phyloP scores from a whole-genome alignment of 2,888 invertebrate species.

The Aporophyla nigra region DNA sequence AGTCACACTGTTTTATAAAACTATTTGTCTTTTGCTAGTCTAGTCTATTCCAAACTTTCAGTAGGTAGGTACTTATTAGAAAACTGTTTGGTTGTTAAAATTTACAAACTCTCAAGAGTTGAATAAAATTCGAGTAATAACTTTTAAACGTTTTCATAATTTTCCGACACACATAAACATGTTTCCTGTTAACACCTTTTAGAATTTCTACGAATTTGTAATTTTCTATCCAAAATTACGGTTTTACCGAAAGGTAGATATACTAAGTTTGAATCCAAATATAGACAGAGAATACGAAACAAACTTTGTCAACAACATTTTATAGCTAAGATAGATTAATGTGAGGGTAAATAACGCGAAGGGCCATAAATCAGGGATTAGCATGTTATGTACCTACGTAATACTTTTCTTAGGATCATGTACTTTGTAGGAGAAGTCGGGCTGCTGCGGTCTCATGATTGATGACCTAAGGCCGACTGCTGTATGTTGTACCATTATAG shows the following conservation, averaged over 20 bases:
- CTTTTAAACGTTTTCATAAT: neutral
- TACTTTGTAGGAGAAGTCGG: slow-evolving; percentile 67
- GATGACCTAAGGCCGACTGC: slow-evolving; percentile 64
- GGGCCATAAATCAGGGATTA: slow-evolving; percentile 71
- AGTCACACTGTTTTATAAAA: slow-evolving; percentile 30
- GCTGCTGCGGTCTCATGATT: slow-evolving; percentile 69
- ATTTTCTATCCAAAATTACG: neutral
- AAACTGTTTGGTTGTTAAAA: neutral
- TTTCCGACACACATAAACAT: neutral
- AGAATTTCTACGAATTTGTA: slow-evolving; percentile 13
- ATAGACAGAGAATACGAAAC: slow-evolving; percentile 44
- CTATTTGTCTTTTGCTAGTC: neutral
- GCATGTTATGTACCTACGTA: slow-evolving; percentile 55
- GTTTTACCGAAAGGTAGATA: neutral
- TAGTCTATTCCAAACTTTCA: neutral
- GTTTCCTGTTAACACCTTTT: neutral
- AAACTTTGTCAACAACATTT: slow-evolving; percentile 59
- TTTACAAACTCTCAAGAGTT: neutral
- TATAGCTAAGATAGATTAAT: slow-evolving; percentile 66
- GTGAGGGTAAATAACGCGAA: slow-evolving; percentile 65
- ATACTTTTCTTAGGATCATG: slow-evolving; percentile 69
- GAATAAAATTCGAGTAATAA: neutral
- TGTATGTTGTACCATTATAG: slow-evolving; percentile 49
- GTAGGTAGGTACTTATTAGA: neutral
- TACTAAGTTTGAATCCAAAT: slow-evolving; percentile 24